These are phyloP conservation scores for Phorcus lineatus DNA, from an alignment of 2,888 invertebrate genomes.

Conservation along the genomic window DNA sequence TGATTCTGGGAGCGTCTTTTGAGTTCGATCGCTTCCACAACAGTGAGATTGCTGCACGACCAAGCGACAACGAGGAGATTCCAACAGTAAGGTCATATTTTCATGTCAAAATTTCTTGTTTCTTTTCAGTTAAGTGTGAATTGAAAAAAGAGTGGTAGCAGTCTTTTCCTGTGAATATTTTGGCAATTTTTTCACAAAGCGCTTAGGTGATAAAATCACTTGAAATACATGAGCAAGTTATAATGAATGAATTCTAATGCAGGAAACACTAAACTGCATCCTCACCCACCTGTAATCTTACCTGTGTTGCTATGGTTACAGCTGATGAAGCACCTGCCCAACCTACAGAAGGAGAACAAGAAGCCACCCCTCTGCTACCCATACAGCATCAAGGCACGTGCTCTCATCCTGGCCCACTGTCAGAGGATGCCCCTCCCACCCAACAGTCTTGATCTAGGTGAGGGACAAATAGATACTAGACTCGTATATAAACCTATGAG, in stretches of 20 bases:
- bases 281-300: no score
- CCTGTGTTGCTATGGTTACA: slow-evolving; percentile 42
- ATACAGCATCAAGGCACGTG: slow-evolving; percentile 91
- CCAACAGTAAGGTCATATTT: slow-evolving; percentile 82
- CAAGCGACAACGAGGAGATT: slow-evolving; percentile 95
- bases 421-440: slow-evolving; percentile 81
- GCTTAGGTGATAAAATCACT: no score
- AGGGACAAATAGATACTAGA: no score
- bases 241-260: no score
- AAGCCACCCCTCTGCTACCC: slow-evolving; percentile 91
- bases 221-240: no score
- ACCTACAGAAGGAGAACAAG: slow-evolving; percentile 96
- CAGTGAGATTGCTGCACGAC: slow-evolving; percentile 92
- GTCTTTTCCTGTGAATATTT: no score
- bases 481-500: no score
- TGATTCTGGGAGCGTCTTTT: slow-evolving; percentile 96
- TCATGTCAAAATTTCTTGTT: no score
- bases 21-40: slow-evolving; percentile 97
- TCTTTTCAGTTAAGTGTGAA: no score
- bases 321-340: slow-evolving; percentile 92
- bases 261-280: no score
- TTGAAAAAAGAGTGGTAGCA: no score
- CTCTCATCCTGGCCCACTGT: slow-evolving; percentile 96
- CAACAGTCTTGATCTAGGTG: slow-evolving; percentile 73
- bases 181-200: no score